Percentiles rank a stretch among this genome's conserved stretches.
These are phyloP conservation scores for Zaprionus obscuricornis DNA, from an alignment of 2,888 invertebrate genomes.

Conservation along the genomic window DNA sequence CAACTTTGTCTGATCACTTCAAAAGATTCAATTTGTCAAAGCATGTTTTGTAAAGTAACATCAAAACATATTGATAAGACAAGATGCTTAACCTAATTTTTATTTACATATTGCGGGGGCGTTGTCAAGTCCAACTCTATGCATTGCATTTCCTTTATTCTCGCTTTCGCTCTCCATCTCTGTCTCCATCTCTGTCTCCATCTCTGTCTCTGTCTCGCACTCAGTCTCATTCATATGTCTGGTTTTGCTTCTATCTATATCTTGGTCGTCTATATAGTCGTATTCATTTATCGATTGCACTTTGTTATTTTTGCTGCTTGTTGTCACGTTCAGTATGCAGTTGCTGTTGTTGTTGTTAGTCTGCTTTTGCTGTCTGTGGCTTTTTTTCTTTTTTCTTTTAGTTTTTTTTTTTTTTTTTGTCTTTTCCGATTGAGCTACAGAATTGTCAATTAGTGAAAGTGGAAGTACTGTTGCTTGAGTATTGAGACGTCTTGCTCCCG, in stretches of 20 bases:
- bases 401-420: conserved; percentile 19
- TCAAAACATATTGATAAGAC: no score
- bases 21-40: no score
- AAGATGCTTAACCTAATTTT: no score
- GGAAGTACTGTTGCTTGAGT: conserved; percentile 51
- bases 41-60: no score
- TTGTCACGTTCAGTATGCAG: conserved; percentile 34
- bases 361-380: conserved; percentile 55
- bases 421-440: conserved; percentile 67
- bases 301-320: conserved; percentile 25
- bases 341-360: conserved; percentile 34
- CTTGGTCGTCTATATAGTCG: neutral
- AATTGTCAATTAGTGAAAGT: conserved; percentile 79
- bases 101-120: no score
- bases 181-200: neutral
- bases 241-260: neutral
- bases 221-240: neutral
- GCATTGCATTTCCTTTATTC: no score
- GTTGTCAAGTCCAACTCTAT: no score
- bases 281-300: conserved; percentile 24
- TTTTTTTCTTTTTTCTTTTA: conserved; percentile 25
- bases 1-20: no score
- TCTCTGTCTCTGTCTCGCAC: neutral
- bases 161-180: no score
- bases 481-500: conserved; percentile 22